These are phyloP conservation scores for Epistrophella euchroma DNA, from an alignment of 2,888 invertebrate genomes.

Conservation along the genomic window DNA sequence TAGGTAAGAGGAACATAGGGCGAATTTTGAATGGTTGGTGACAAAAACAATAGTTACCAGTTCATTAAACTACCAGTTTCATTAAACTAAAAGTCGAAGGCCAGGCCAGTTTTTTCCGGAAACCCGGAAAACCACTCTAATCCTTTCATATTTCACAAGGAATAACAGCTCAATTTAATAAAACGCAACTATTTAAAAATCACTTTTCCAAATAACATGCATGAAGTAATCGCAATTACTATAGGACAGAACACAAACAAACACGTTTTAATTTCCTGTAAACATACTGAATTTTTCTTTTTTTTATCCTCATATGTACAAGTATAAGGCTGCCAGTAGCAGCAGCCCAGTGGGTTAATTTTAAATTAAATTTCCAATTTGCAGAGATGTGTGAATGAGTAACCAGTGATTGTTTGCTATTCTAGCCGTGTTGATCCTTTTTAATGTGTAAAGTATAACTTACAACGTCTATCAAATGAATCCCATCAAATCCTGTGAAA, in stretches of 20 bases:
- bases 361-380: conserved; percentile 62
- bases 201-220: neutral
- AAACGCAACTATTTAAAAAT: neutral
- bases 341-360: conserved; percentile 59
- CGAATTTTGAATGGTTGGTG: too few species aligned
- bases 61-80: too few species aligned
- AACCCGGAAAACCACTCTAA: neutral
- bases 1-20: too few species aligned
- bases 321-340: conserved; percentile 36
- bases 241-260: neutral
- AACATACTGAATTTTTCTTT: neutral
- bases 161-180: neutral
- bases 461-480: conserved; percentile 41
- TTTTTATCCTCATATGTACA: conserved; percentile 40
- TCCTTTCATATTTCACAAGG: neutral
- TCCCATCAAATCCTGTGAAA: conserved; percentile 20
- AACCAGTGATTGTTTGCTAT: conserved; percentile 1
- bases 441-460: conserved; percentile 14
- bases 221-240: neutral
- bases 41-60: too few species aligned
- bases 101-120: neutral
- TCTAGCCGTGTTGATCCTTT: conserved; percentile 21
- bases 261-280: conserved; percentile 20
- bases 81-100: neutral
- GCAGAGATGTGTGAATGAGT: conserved; percentile 23